phyloP scores from a whole-genome alignment of 2,113 vertebrate species.

The Phaethon lepturus region DNA sequence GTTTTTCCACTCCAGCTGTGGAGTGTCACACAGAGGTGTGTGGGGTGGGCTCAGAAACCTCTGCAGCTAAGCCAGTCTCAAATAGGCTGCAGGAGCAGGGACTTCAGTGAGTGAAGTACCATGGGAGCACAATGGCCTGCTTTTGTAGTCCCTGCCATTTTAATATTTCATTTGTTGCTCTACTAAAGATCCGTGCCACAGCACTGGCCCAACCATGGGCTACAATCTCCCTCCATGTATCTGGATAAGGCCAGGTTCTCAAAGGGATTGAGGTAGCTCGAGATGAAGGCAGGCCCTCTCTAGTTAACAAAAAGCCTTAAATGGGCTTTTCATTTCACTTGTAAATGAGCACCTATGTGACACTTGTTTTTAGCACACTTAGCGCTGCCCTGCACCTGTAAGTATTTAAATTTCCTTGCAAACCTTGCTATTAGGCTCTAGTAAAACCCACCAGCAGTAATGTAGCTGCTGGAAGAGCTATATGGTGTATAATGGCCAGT shows the following conservation, averaged over 20 bases:
- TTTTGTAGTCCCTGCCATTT: not conserved
- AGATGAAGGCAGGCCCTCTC: not conserved
- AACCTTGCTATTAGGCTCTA: not conserved
- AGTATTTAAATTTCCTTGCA: not conserved
- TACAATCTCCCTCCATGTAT: not conserved
- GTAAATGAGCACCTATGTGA: not conserved
- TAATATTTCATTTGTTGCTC: not conserved
- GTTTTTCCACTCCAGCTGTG: not conserved
- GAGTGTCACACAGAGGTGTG: not conserved
- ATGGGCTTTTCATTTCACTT: not conserved
- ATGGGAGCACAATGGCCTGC: not conserved
- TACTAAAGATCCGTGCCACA: not conserved
- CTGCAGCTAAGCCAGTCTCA: not conserved
- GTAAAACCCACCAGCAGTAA: not conserved
- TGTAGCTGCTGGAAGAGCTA: not conserved
- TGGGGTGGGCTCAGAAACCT: not conserved
- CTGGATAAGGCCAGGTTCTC: not conserved
- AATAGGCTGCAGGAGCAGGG: not conserved
- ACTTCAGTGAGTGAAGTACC: not conserved
- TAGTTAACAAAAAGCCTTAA: not conserved
- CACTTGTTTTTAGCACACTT: not conserved
- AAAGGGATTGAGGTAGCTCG: not conserved
- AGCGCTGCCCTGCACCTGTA: not conserved
- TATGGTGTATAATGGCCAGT: not conserved
- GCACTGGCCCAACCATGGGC: not conserved